Percentiles rank a stretch among this genome's conserved stretches.
Conservation (phyloP, 1,140 invertebrate species). For the Magallana gigas region DNA sequence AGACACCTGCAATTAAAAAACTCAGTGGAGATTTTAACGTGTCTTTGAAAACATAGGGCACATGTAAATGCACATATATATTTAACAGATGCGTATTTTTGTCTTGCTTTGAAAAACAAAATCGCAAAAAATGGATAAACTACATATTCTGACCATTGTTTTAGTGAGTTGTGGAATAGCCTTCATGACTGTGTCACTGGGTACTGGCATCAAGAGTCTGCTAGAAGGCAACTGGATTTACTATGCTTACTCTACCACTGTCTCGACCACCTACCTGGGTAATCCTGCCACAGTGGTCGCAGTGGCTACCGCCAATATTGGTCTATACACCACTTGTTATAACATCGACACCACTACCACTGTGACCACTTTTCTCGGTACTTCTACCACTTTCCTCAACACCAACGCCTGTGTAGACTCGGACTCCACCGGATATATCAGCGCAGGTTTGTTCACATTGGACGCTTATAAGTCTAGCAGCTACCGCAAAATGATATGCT, state of each 20-base stretch:
- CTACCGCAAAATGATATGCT: no score
- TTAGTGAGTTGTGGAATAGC: neutral
- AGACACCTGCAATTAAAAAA: no score
- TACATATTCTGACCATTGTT: neutral
- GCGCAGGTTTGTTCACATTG: neutral
- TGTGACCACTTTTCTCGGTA: neutral
- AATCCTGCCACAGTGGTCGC: neutral
- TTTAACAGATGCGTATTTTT: no score
- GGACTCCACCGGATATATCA: neutral
- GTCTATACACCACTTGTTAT: neutral
- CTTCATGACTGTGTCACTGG: neutral
- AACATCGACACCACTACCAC: slow-evolving; percentile 9
- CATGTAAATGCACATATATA: no score
- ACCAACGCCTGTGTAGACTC: neutral
- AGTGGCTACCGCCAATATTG: slow-evolving; percentile 1
- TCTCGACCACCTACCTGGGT: neutral
- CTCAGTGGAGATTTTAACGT: no score
- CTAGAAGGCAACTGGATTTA: neutral
- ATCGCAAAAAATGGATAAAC: neutral
- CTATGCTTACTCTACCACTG: neutral
- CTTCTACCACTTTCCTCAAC: neutral
- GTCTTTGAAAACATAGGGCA: no score
- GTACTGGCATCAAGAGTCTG: neutral
- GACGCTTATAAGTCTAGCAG: no score
- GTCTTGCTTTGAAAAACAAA: no score